A percentile compares a stretch with the other conserved stretches of the same genome.
phyloP scores from a whole-genome alignment of 2,888 invertebrate species.

The Dasysyrphus albostriatus region DNA sequence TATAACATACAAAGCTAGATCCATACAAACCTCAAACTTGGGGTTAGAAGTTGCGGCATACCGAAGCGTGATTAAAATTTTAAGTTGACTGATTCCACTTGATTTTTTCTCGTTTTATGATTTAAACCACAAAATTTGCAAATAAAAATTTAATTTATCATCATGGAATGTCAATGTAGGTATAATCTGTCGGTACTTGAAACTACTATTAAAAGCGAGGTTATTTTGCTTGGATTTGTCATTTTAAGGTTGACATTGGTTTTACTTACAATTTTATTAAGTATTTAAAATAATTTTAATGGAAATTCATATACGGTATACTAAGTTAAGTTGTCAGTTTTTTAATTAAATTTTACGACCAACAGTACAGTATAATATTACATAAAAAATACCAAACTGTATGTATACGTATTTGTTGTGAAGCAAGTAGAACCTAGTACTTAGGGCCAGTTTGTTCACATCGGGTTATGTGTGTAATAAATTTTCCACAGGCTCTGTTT shows the following conservation, averaged over 20 bases:
- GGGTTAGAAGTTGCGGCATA: not conserved
- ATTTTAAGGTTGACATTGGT: conserved; percentile 4
- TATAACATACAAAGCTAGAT: not conserved
- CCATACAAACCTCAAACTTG: not conserved
- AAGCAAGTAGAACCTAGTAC: too few species aligned
- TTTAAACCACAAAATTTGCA: not conserved
- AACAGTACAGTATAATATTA: not conserved
- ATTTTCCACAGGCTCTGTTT: too few species aligned
- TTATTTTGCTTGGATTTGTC: not conserved
- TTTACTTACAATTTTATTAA: not conserved
- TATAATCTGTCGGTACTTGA: too few species aligned
- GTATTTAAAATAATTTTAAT: not conserved
- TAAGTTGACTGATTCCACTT: not conserved
- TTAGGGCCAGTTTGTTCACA: too few species aligned
- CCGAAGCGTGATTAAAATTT: not conserved
- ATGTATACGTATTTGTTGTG: too few species aligned
- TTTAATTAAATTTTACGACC: not conserved
- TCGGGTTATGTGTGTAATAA: too few species aligned
- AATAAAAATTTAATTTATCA: not conserved
- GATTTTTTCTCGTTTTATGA: not conserved
- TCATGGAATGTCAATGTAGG: not conserved
- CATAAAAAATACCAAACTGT: not conserved
- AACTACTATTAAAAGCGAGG: not conserved
- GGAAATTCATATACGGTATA: not conserved
- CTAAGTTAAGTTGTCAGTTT: not conserved